Evolutionary conservation across 2,797 vertebrate genomes (phyloP).

Genomic region (Melanotaenia parkinsoni): DNA sequence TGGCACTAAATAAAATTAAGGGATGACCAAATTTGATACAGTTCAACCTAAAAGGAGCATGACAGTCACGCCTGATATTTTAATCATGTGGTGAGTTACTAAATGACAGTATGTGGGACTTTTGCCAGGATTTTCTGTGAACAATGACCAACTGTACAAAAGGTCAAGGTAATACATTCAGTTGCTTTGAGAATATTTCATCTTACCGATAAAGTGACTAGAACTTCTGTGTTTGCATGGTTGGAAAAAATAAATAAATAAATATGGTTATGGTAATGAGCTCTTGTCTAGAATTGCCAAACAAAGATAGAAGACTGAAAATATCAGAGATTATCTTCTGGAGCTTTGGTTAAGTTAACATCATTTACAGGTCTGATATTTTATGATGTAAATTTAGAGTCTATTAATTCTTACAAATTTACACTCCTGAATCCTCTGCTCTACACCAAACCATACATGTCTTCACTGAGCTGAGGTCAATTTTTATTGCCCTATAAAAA

Average conservation of each 20-base stretch:
- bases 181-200: too few relatives aligned
- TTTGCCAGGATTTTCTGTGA: too few relatives aligned
- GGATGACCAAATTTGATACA: too few relatives aligned
- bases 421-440: not conserved
- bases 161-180: too few relatives aligned
- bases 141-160: too few relatives aligned
- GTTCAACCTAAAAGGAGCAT: too few relatives aligned
- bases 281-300: not conserved
- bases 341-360: not conserved
- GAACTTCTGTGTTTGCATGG: not conserved
- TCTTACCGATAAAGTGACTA: not conserved
- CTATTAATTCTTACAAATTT: not conserved
- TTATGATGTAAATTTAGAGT: not conserved
- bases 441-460: not conserved
- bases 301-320: not conserved
- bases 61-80: too few relatives aligned
- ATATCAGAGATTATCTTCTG: not conserved
- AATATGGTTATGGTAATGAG: not conserved
- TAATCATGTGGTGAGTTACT: too few relatives aligned
- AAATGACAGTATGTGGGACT: too few relatives aligned
- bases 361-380: not conserved
- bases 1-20: too few relatives aligned
- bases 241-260: not conserved
- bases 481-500: not conserved
- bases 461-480: not conserved